phyloP scores from a whole-genome alignment of 2,113 vertebrate genomes.

The Empidonax traillii region DNA sequence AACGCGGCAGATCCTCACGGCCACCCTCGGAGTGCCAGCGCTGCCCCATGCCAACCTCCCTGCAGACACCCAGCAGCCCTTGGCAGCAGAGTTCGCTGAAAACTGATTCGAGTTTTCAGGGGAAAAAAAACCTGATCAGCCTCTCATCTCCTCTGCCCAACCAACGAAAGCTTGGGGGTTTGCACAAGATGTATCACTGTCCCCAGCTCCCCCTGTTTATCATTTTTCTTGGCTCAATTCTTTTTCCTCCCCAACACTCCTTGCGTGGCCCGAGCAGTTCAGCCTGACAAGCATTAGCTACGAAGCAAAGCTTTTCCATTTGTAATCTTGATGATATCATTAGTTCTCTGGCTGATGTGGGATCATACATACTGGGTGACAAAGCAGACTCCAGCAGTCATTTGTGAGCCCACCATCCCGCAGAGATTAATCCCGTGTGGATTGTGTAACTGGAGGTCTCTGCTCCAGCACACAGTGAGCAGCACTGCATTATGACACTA shows the following conservation, averaged over 20 bases:
- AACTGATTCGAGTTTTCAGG: not conserved
- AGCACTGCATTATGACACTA: not conserved
- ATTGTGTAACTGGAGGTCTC: not conserved
- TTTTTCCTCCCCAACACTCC: not conserved
- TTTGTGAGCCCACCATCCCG: not conserved
- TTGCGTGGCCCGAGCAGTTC: not conserved
- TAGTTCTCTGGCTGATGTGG: not conserved
- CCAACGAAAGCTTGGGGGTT: not conserved
- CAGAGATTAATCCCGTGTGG: not conserved
- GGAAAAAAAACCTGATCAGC: not conserved
- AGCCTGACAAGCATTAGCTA: not conserved
- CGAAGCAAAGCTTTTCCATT: not conserved
- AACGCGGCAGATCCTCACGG: not conserved
- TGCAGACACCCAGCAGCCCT: not conserved
- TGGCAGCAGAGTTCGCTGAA: not conserved
- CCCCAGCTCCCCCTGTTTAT: not conserved
- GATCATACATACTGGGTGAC: not conserved
- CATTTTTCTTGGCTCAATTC: not conserved
- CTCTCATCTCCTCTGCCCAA: not conserved
- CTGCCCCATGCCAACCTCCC: not conserved
- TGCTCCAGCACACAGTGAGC: not conserved
- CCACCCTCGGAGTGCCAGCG: not conserved
- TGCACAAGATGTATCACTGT: not conserved
- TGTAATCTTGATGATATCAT: not conserved
- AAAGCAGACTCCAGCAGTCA: not conserved